Evolutionary conservation across 2,888 invertebrate genomes (phyloP).

Genomic region (Macaria liturata): DNA sequence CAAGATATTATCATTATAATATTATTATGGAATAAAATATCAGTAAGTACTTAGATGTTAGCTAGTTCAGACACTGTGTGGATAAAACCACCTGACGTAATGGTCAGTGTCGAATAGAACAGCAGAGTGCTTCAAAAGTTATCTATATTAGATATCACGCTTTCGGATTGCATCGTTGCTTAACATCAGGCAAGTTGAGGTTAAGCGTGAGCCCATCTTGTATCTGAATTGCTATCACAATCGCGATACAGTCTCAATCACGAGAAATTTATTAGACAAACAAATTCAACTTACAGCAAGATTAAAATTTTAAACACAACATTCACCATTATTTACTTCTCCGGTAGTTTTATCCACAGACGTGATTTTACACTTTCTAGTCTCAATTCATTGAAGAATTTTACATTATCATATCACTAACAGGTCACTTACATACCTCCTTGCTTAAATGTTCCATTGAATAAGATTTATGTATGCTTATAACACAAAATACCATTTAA

Average conservation of each 20-base stretch:
- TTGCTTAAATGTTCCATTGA: slow-evolving; percentile 18
- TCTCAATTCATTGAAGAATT: slow-evolving; percentile 70
- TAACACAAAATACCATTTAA: no score
- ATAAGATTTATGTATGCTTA: no score
- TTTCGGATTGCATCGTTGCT: no score
- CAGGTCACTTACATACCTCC: slow-evolving; percentile 21
- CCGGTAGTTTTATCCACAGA: slow-evolving; percentile 62
- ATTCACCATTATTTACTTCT: slow-evolving; percentile 8
- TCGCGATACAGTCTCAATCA: no score
- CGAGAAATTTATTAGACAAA: neutral
- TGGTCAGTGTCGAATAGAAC: no score
- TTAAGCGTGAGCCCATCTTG: no score
- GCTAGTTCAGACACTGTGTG: slow-evolving; percentile 57
- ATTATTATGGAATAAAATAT: slow-evolving; percentile 57
- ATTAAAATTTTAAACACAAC: neutral
- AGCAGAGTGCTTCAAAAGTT: no score
- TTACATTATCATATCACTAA: slow-evolving; percentile 43
- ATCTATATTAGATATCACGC: no score
- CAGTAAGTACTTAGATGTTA: slow-evolving; percentile 62
- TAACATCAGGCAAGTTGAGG: no score
- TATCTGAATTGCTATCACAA: no score
- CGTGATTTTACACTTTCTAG: slow-evolving; percentile 75
- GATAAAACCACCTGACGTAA: slow-evolving; percentile 57
- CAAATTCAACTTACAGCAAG: no score
- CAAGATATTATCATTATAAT: slow-evolving; percentile 76